A percentile compares a stretch with the other conserved stretches of the same genome.
Conservation (phyloP, 2,797 vertebrate species). For the Tympanoctomys barrerae region DNA sequence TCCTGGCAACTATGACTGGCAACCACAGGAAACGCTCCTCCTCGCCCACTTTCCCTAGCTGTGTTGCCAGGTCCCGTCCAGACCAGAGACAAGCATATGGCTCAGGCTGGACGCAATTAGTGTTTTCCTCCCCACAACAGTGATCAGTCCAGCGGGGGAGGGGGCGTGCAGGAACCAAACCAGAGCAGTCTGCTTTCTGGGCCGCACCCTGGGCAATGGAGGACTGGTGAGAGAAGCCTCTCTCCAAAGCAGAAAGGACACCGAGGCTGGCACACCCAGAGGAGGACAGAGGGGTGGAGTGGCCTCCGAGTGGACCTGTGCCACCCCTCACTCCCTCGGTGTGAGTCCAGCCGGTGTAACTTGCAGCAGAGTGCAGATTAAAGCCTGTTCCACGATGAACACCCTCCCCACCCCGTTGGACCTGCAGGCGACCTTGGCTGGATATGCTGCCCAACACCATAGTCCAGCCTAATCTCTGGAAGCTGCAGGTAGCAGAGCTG, state of each 20-base stretch:
- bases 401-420: background rate
- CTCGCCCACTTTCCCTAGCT: background rate
- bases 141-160: background rate
- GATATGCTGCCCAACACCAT: background rate
- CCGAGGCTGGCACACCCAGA: background rate
- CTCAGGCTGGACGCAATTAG: background rate
- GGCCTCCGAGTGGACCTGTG: background rate
- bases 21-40: background rate
- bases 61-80: background rate
- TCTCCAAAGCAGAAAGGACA: background rate
- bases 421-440: background rate
- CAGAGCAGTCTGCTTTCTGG: background rate
- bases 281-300: background rate
- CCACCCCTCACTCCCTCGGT: background rate
- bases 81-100: background rate
- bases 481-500: background rate
- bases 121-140: background rate
- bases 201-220: background rate
- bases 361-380: background rate
- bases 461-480: background rate
- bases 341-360: background rate
- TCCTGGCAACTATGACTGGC: background rate
- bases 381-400: background rate
- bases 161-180: background rate
- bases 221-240: background rate